Percentiles rank a stretch among this genome's conserved stretches.
phyloP scores from a whole-genome alignment of 64 coral and sea anemone species.

The Platygyra sinensis region DNA sequence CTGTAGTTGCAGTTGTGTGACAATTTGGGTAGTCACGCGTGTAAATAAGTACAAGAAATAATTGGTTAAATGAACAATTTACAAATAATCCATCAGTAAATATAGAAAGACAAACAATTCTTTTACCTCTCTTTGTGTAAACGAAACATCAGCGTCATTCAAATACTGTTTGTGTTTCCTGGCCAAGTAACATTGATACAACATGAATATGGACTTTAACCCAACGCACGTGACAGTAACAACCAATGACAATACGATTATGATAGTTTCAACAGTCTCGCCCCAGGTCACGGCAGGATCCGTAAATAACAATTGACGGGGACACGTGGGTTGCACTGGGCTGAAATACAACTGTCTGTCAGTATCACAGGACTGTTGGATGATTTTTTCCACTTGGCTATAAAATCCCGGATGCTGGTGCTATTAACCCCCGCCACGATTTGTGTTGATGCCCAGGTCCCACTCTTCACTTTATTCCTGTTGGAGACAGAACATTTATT shows the following conservation, averaged over 20 bases:
- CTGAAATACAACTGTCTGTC: slow-evolving; percentile 53
- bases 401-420: slow-evolving; percentile 23
- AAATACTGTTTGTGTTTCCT: slow-evolving; percentile 20
- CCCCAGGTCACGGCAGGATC: slow-evolving; percentile 39
- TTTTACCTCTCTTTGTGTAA: slow-evolving; percentile 47
- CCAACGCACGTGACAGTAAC: slow-evolving; percentile 36
- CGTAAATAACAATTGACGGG: slow-evolving; percentile 45
- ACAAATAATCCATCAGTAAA: not conserved
- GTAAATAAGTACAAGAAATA: no score
- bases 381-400: slow-evolving; percentile 46
- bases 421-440: slow-evolving; percentile 1
- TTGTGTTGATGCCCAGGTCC: slow-evolving; percentile 35
- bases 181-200: slow-evolving; percentile 4
- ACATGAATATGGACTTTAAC: slow-evolving; percentile 48
- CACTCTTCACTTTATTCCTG: slow-evolving; percentile 38
- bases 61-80: no score
- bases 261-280: not conserved
- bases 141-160: not conserved
- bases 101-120: not conserved
- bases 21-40: no score
- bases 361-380: slow-evolving; percentile 1
- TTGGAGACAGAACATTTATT: no score
- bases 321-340: slow-evolving; percentile 73
- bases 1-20: no score
- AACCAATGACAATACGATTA: slow-evolving; percentile 31